Evolutionary conservation across 2,113 vertebrate genomes (phyloP), one percentile per base, ranked within the genome.

Genomic region (Zosterops japonicus): DNA sequence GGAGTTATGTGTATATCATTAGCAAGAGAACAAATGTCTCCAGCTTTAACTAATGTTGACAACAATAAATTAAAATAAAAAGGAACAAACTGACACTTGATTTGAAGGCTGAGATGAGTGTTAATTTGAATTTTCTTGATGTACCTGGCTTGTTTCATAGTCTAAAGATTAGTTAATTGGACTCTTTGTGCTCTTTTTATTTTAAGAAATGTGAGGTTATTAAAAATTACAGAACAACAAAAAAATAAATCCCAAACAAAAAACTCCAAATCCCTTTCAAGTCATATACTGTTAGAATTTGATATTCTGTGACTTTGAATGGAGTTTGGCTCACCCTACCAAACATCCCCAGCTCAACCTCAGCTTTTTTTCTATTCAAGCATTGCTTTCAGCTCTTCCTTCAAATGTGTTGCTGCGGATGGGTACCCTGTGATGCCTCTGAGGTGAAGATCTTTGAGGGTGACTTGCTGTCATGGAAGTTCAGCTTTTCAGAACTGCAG

Each of bases 21-120:
- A 92, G 61, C 79, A 77, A 52, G 89, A 86, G 94, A 95, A 94
- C 87, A 95, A 96, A 96, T 90, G 93, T 89, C 88, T 97, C 64
- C 81, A 75, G 76, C 70, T 95, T 95, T 87, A 95, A 91, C 83
- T 96, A 71, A 91, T 90, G 69, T 94, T 96, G 84, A 68, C 72
- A 86, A 82, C 88, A 90, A 90, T 92, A 92, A 95, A 93, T 94
- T 93, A 85, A 93, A 95, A 94, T 92, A 27, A 82, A 93, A 95
- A 91, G 53, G 80, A 90, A 82, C 59, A 87, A 91, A 92, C 59
- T 88, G 82, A 91, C 89, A 87, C 70, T 92, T 84, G 56, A 94
- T 91, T 90, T 87, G 90, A 94, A 89, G 81, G 70, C 92, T 70
- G 87, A 88, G 72, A 86, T 95, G 72, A 89, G 59, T 65, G 70